Evolutionary conservation across 2,888 invertebrate genomes (phyloP).

Genomic region (Pinctada fucata): DNA sequence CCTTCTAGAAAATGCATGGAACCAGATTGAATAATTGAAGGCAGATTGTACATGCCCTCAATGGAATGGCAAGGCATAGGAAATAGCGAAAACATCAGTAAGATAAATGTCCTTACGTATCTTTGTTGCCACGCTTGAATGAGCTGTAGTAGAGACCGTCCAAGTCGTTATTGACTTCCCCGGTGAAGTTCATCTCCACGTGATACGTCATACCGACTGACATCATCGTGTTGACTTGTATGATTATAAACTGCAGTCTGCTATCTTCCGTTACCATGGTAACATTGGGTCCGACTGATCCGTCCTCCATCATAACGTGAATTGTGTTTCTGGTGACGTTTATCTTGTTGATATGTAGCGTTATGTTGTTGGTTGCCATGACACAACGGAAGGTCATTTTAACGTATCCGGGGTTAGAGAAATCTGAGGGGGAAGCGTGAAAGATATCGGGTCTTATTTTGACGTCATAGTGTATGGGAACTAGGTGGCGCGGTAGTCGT

Average conservation of each 20-base stretch:
- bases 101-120: constrained; percentile 24
- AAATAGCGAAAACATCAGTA: no score
- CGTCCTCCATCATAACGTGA: background rate
- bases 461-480: constrained; percentile 49
- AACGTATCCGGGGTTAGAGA: constrained; percentile 46
- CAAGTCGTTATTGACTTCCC: constrained; percentile 80
- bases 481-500: constrained; percentile 43
- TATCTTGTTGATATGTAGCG: constrained; percentile 47
- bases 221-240: constrained; percentile 81
- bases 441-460: constrained; percentile 52
- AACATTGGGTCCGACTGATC: background rate
- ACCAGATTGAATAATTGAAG: no score
- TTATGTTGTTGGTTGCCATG: constrained; percentile 40
- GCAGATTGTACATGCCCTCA: no score
- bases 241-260: constrained; percentile 71
- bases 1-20: no score
- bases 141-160: constrained; percentile 47
- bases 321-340: constrained; percentile 29
- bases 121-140: constrained; percentile 33
- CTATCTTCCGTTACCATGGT: constrained; percentile 31
- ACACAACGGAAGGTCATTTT: constrained; percentile 39
- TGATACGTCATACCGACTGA: constrained; percentile 82
- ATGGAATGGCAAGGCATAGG: no score
- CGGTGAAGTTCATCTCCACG: constrained; percentile 84
- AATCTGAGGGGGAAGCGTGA: constrained; percentile 34